These are phyloP conservation scores for Pangasius sanitwongsei DNA, from an alignment of 2,797 vertebrate species.

Conservation along the genomic window DNA sequence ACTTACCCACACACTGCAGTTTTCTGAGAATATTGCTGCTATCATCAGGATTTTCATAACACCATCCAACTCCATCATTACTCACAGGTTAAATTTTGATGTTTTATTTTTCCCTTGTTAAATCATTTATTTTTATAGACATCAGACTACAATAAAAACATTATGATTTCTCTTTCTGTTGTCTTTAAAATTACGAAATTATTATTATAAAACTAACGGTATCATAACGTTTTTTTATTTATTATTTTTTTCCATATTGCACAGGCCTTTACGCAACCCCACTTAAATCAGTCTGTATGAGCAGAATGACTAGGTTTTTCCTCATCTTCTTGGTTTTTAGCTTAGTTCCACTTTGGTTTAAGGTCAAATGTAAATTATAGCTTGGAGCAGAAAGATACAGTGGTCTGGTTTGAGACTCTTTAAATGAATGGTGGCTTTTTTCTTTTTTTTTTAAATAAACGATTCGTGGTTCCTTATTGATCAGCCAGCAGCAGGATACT, in stretches of 20 bases:
- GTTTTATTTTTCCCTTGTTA: neutral
- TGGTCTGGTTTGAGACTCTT: neutral
- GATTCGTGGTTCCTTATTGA: neutral
- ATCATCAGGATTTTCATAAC: neutral
- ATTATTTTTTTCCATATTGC: neutral
- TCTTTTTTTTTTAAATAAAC: too few species aligned
- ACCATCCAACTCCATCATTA: neutral
- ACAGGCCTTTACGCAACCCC: neutral
- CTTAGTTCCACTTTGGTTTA: neutral
- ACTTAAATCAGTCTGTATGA: neutral
- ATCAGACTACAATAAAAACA: neutral
- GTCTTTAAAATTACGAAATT: too few species aligned
- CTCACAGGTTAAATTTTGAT: neutral
- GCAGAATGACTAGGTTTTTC: neutral
- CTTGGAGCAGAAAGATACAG: neutral
- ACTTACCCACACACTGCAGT: neutral
- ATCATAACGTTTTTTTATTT: neutral
- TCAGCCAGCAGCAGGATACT: constrained; percentile 18
- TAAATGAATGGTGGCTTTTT: neutral
- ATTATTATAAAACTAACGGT: neutral
- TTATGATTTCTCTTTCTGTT: neutral
- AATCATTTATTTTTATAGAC: neutral
- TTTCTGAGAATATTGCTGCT: neutral
- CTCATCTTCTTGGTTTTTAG: neutral
- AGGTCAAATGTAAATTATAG: neutral